A percentile compares a stretch with the other conserved stretches of the same genome.
These are phyloP conservation scores for Arctocebus calabarensis DNA, from an alignment of 2,797 vertebrate genomes.

Conservation along the genomic window DNA sequence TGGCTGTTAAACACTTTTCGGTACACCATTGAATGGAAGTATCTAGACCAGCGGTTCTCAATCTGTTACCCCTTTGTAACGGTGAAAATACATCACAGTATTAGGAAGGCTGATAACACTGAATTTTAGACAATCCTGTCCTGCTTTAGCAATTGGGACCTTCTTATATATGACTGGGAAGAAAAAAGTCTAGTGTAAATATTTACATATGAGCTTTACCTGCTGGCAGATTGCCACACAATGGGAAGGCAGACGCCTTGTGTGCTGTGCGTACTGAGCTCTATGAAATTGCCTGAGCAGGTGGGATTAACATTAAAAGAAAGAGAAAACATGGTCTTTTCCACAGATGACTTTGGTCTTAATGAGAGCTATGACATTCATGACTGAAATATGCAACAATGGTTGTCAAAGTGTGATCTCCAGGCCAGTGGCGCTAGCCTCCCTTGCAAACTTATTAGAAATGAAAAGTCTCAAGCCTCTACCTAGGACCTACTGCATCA, in stretches of 20 bases:
- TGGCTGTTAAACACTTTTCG: neutral
- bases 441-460: neutral
- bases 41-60: neutral
- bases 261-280: neutral
- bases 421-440: neutral
- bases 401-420: neutral
- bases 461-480: neutral
- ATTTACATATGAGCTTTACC: neutral
- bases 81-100: no score
- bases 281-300: neutral
- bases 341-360: neutral
- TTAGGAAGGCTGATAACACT: no score
- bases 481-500: neutral
- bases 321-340: neutral
- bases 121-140: neutral
- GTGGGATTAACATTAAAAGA: neutral
- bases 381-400: neutral
- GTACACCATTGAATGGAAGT: neutral
- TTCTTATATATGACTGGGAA: neutral
- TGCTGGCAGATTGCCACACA: neutral
- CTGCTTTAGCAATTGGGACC: neutral
- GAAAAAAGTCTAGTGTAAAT: neutral
- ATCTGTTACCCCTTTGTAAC: no score
- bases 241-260: neutral
- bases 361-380: neutral